phyloP scores from a whole-genome alignment of 30 jellyfish, hydroid and myxozoan species.

The Euphysa ruthae region DNA sequence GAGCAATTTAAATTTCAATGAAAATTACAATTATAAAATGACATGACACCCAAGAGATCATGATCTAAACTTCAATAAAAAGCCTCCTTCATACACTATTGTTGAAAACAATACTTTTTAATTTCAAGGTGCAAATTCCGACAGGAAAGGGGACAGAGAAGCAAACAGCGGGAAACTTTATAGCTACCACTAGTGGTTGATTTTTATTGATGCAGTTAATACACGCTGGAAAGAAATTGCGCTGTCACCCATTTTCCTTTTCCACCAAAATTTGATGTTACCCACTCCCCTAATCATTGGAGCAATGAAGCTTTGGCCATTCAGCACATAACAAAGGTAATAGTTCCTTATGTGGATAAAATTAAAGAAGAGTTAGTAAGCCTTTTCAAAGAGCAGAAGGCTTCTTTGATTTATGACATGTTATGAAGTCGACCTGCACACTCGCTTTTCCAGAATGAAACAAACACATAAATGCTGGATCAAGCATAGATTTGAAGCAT shows the following conservation, averaged over 20 bases:
- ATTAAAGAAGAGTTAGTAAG: neutral
- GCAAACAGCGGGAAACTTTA: slow-evolving; percentile 8
- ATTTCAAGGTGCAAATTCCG: slow-evolving; percentile 17
- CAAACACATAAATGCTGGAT: slow-evolving; percentile 49
- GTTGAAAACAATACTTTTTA: slow-evolving; percentile 11
- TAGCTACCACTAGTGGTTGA: slow-evolving; percentile 12
- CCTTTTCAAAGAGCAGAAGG: neutral
- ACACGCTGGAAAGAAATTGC: too few relatives aligned
- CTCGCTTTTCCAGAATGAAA: slow-evolving; percentile 30
- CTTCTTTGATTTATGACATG: too few relatives aligned
- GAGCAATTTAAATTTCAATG: slow-evolving; percentile 19
- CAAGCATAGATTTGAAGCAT: too few relatives aligned
- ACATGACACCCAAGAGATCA: slow-evolving; percentile 32
- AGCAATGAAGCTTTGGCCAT: neutral
- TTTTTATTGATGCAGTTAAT: too few relatives aligned
- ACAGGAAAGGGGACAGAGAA: slow-evolving; percentile 8
- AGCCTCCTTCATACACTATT: too few relatives aligned
- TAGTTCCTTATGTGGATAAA: slow-evolving; percentile 29
- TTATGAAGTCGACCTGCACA: slow-evolving; percentile 34
- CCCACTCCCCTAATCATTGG: neutral
- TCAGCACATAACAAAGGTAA: slow-evolving; percentile 8
- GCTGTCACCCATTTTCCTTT: too few relatives aligned
- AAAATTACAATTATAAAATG: neutral
- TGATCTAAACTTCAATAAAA: neutral
- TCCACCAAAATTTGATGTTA: slow-evolving; percentile 10